phyloP scores from a whole-genome alignment of 2,797 vertebrate genomes.

The Alca torda region DNA sequence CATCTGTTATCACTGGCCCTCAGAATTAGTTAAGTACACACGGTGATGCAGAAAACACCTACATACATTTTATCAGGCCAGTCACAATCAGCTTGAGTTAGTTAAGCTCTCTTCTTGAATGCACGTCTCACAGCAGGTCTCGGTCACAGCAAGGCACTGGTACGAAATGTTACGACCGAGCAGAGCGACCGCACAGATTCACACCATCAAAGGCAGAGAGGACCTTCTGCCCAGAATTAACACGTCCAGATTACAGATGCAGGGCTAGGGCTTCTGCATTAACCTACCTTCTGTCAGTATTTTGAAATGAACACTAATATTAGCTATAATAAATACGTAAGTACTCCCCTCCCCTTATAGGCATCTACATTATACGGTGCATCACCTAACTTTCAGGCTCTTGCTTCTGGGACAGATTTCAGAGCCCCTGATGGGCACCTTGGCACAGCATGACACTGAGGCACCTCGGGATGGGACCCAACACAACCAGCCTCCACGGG shows the following conservation, averaged over 20 bases:
- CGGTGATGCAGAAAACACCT: not conserved
- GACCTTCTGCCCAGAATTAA: not conserved
- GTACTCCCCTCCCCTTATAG: not conserved
- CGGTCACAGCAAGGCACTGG: not conserved
- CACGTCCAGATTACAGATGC: not conserved
- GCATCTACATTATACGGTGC: not conserved
- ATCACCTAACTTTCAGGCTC: not conserved
- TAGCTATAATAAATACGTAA: not conserved
- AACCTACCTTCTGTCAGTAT: not conserved
- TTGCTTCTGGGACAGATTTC: not conserved
- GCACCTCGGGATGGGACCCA: not conserved
- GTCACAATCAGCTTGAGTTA: not conserved
- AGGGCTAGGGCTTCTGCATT: not conserved
- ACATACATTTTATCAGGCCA: not conserved
- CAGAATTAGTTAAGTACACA: not conserved
- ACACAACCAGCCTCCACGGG: not conserved
- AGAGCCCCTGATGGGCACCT: not conserved
- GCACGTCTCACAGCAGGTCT: not conserved
- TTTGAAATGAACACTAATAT: not conserved
- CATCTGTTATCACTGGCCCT: not conserved
- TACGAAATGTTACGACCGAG: rapidly evolving
- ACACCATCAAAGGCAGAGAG: not conserved
- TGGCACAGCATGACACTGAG: not conserved
- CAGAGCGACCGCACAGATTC: not conserved
- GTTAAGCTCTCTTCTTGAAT: not conserved